These are phyloP conservation scores for Pelusios castaneus DNA, from an alignment of 2,113 vertebrate species.

Conservation along the genomic window DNA sequence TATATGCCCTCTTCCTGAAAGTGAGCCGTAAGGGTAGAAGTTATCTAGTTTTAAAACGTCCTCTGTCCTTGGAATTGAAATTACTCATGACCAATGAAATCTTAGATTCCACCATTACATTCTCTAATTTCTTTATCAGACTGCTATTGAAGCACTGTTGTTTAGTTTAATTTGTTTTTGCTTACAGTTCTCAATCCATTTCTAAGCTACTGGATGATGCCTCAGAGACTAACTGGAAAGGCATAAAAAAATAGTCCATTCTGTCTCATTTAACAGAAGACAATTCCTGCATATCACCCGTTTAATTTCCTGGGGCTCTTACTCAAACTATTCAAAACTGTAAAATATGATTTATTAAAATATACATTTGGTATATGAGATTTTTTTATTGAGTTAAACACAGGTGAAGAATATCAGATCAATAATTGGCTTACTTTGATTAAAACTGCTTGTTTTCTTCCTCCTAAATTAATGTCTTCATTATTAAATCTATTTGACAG, in stretches of 20 bases:
- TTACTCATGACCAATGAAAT: constrained; percentile 40
- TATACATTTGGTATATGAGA: not conserved
- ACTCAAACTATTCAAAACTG: not conserved
- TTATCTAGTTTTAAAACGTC: constrained; percentile 38
- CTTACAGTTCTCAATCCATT: not conserved
- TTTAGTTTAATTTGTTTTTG: not conserved
- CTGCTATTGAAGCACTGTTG: constrained; percentile 27
- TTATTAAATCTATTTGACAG: constrained; percentile 3
- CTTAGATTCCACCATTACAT: constrained; percentile 43
- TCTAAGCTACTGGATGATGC: not conserved
- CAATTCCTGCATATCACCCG: not conserved
- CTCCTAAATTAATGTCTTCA: not conserved
- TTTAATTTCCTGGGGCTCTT: not conserved
- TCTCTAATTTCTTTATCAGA: constrained; percentile 18
- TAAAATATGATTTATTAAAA: not conserved
- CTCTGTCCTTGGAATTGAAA: constrained; percentile 38
- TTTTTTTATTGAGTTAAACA: not conserved
- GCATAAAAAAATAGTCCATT: constrained; percentile 1
- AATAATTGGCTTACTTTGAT: not conserved
- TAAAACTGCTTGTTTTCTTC: not conserved
- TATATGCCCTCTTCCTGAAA: not conserved
- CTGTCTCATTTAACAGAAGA: not conserved
- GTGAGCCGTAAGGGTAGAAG: constrained; percentile 22
- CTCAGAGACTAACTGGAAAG: constrained; percentile 6
- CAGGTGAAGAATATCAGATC: not conserved